Base-by-base conservation (phyloP, 2,888 invertebrate genomes). In the Pyrocoelia pectoralis region DNA sequence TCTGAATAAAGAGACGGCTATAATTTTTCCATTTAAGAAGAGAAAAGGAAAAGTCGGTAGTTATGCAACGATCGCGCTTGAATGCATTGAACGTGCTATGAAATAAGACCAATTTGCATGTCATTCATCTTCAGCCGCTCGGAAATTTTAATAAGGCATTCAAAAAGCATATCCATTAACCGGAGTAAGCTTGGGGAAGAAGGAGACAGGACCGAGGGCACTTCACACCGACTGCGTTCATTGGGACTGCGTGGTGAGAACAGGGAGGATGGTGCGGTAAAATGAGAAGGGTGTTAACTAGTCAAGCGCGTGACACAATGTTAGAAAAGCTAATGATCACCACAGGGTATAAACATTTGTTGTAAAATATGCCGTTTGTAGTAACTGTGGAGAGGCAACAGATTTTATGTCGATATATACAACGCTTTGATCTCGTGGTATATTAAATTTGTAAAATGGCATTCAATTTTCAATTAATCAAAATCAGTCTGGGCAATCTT, bases 91-190 rank as follows among this genome's bases (percentile, higher is more conserved):
- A 70, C 72, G 70, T 63, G 69, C 67, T 68, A 69, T 69, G 72
- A 74, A 74, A 75, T 72, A 69, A 65, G 76, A 75, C 79, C 81
- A 82, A 83, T 82, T 83, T 82, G 80, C 81, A 79, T 79, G 75
- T 75, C 79, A 80, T 81, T 82, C 80, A 80, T 77, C 78, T 79
- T 79, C 81, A 81, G 79, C 80, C 81, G 82, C 79, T 81, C 76
- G 82, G 81, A 82, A 82, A 82, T 83, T 82, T 82, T 83, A 83
- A 83, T 83, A 83, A 83, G 82, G 80, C 78, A 76, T 77, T 76
- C 73, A 75, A 78, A 76, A 77, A 76, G 76, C 75, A 74, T 76
- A 77, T 77, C 79, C 77, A 78, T 78, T 78, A 77, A 61, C 65
- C 65, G 55, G 51, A 58, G 61, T 61, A 66, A 59, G 55, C 58